These are phyloP conservation scores for Lacanobia wlatinum DNA, from an alignment of 2,888 invertebrate species.

Conservation along the genomic window DNA sequence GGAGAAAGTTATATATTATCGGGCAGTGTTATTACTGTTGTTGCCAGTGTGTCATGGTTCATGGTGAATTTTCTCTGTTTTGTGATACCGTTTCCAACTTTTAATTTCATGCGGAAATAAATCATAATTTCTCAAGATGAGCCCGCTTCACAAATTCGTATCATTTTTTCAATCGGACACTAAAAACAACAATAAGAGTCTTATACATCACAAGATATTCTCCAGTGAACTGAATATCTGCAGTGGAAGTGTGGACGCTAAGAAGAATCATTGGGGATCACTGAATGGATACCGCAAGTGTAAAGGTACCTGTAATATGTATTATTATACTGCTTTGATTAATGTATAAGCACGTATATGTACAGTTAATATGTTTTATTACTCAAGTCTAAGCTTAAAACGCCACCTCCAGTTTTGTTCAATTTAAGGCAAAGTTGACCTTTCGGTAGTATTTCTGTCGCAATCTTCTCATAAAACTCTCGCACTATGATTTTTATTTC, in stretches of 20 bases:
- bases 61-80: constrained; percentile 45
- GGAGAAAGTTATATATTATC: constrained; percentile 48
- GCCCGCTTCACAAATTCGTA: constrained; percentile 91
- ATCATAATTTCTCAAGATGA: constrained; percentile 80
- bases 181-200: constrained; percentile 85
- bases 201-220: constrained; percentile 89
- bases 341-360: neutral
- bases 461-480: neutral
- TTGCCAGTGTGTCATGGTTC: constrained; percentile 52
- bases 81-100: constrained; percentile 32
- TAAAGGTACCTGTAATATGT: constrained; percentile 76
- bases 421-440: constrained; percentile 2
- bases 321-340: constrained; percentile 2
- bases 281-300: constrained; percentile 87
- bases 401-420: neutral
- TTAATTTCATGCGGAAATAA: constrained; percentile 25
- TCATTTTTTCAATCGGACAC: constrained; percentile 91
- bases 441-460: constrained; percentile 11
- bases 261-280: constrained; percentile 90
- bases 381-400: constrained; percentile 3
- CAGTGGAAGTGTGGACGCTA: constrained; percentile 83
- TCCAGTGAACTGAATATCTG: constrained; percentile 90
- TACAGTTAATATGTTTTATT: constrained; percentile 4
- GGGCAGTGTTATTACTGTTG: constrained; percentile 45
- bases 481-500: neutral